Percentiles rank a stretch among this genome's conserved stretches.
Conservation (phyloP, 2,888 invertebrate species). For the Zeuzera pyrina region DNA sequence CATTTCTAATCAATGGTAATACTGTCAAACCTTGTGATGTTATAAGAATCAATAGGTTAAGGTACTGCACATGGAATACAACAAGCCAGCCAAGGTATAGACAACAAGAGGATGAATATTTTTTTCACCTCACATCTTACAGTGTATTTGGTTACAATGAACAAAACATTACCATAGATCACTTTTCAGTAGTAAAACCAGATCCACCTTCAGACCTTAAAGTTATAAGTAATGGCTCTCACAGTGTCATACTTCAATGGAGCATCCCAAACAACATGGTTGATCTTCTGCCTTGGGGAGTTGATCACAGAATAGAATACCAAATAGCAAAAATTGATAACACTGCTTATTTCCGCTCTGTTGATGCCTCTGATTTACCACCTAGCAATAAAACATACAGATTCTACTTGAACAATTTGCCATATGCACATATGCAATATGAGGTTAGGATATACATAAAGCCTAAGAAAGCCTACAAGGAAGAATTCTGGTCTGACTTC, state of each 20-base stretch:
- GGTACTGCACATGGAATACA: slow-evolving; percentile 42
- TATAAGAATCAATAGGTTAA: slow-evolving; percentile 12
- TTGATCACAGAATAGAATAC: slow-evolving; percentile 58
- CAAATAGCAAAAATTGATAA: slow-evolving; percentile 64
- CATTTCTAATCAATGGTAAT: slow-evolving; percentile 34
- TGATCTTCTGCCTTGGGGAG: slow-evolving; percentile 40
- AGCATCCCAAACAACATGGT: slow-evolving; percentile 43
- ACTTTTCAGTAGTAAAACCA: slow-evolving; percentile 65
- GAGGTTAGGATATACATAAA: slow-evolving; percentile 80
- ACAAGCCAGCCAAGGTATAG: slow-evolving; percentile 53
- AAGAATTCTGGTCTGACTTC: slow-evolving; percentile 81
- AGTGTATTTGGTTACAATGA: slow-evolving; percentile 75
- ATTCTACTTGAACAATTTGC: slow-evolving; percentile 67
- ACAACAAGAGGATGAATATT: slow-evolving; percentile 56
- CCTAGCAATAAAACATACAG: slow-evolving; percentile 45
- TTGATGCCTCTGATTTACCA: slow-evolving; percentile 39
- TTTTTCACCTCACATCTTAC: slow-evolving; percentile 72
- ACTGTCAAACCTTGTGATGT: slow-evolving; percentile 24
- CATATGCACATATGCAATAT: slow-evolving; percentile 79
- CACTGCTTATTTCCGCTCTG: slow-evolving; percentile 50
- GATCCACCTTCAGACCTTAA: slow-evolving; percentile 37
- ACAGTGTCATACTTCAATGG: slow-evolving; percentile 53
- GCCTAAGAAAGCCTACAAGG: slow-evolving; percentile 62
- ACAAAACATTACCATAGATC: slow-evolving; percentile 71
- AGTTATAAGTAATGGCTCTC: slow-evolving; percentile 34